Base-by-base conservation (phyloP, 2,113 vertebrate genomes). In the Planiliza haematocheilus region DNA sequence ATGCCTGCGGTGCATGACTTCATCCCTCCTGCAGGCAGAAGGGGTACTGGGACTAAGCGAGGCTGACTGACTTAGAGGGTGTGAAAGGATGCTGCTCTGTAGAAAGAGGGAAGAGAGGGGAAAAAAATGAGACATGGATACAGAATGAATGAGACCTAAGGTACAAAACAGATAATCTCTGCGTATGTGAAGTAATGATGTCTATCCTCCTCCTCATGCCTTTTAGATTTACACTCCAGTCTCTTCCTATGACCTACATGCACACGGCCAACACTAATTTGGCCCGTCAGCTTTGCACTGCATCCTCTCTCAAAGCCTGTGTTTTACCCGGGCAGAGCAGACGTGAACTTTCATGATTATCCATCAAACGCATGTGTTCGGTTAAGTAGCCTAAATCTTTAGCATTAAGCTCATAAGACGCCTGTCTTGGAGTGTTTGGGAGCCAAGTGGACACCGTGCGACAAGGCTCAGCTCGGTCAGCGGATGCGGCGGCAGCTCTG, bases 1-100 rank as follows among this genome's bases (percentile, higher is more conserved):
- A 34, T 1, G 66, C 70, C 84, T 67, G 70, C 9, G 59, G 85
- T 74, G 87, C 82, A 61, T 84, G 89, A 88, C 85, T 89, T 85
- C 79, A 86, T 86, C 77, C 81, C 81, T 80, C 75, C 83, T 81
- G 79, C 78, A 74, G 74, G 65, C 67, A 60, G 80, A 74, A 53
- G 73, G 74, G 73, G 78, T 52, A 50, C 77, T 17, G 72, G 70
- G 76, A 67, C 51, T 51, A 16, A 58, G 69, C 39, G 76, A 76
- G 42, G 56, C 63, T 58, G 79, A 48, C 71, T 51, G 57, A 74
- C 55, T 61, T 37, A 57, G 57, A 83, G 57, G 57, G 70, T 74
- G 75, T 73, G 77, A 78, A 82, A 53, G 53, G 63, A 77, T 58
- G 74, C 67, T 69, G 70, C 74, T 79, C 0, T 48, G 16, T 56